Base-by-base conservation (phyloP, 2,888 invertebrate species). In the Plebejus argus region DNA sequence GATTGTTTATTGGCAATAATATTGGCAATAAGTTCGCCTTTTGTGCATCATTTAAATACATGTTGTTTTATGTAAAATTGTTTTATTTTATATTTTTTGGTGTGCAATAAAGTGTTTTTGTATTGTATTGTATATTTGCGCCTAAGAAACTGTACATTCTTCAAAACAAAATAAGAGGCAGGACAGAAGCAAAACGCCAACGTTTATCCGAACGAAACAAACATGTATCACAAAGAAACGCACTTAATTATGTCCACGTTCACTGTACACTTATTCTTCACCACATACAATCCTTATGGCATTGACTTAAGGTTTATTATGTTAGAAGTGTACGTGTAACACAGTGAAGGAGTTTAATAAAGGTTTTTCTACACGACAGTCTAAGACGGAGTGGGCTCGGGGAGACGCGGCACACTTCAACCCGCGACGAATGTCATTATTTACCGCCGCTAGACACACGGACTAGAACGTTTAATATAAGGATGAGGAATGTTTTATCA, bases 401-500 rank as follows among this genome's bases (percentile, higher is more conserved):
- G 82, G 78, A 81, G 79, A 76, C 79, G 81, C 81, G 84, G 81
- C 83, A 83, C 81, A 83, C 80, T 77, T 82, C 82, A 84, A 83
- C 86, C 85, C 39, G 82, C 83, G 85, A 89, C 87, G 86, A 89
- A 89, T 89, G 88, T 88, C 87, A 89, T 89, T 86, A 88, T 89
- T 89, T 88, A 88, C 84, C 80, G 82, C 74, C 81, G 80, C 82
- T 81, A 79, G 76, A 33, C 72, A 80, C 80, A 81, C 78, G 85
- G 83, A 81, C 80, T 18, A 0, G 10, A 0, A 61, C 78, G 15
- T 35, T 72, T 39, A 76, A 58, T 61, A 76, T 61, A 61, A 61
- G 23, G 23, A 23, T 61, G 23, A 61, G 61, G 61, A 4, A 3
- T 12, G 23, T 23, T 61, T 58, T 58, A 61, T 23, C 23, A 61